Conservation (phyloP, 2,888 invertebrate genomes). For the Pristionchus mayeri region DNA sequence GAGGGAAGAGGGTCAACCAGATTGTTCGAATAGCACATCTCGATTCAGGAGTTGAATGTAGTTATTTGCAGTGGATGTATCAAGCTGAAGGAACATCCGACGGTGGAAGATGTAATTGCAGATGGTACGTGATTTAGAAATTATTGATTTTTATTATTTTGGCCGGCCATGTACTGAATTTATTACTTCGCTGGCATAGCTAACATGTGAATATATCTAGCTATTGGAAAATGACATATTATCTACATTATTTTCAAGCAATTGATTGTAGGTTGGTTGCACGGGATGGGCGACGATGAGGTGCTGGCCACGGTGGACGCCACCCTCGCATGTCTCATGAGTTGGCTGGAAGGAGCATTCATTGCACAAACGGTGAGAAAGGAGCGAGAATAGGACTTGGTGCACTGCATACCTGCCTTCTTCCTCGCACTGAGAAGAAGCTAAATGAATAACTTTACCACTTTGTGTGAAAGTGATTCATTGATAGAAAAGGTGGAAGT, state of each 20-base stretch:
- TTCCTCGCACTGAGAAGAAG: too few relatives aligned
- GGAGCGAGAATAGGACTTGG: background rate
- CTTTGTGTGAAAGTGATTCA: too few relatives aligned
- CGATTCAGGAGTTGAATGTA: background rate
- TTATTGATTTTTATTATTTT: too few relatives aligned
- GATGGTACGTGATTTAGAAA: background rate
- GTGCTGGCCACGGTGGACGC: conserved; percentile 94
- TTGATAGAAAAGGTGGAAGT: too few relatives aligned
- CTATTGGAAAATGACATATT: too few relatives aligned
- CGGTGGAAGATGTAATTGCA: conserved; percentile 25
- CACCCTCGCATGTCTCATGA: conserved; percentile 90
- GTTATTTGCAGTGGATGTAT: background rate
- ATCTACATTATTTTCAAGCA: too few relatives aligned
- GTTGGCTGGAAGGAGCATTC: conserved; percentile 97
- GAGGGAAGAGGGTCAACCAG: background rate
- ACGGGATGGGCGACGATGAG: conserved; percentile 80
- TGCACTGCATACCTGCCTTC: too few relatives aligned
- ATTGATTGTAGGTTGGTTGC: conserved; percentile 29
- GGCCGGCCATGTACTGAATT: too few relatives aligned
- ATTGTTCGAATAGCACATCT: too few relatives aligned
- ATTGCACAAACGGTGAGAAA: conserved; percentile 89
- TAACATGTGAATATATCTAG: too few relatives aligned
- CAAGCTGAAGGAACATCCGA: background rate
- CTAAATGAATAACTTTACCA: too few relatives aligned
- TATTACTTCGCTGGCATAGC: too few relatives aligned